These are phyloP conservation scores for Acanthosepion esculentum DNA, from an alignment of 2,888 invertebrate species.

Conservation along the genomic window DNA sequence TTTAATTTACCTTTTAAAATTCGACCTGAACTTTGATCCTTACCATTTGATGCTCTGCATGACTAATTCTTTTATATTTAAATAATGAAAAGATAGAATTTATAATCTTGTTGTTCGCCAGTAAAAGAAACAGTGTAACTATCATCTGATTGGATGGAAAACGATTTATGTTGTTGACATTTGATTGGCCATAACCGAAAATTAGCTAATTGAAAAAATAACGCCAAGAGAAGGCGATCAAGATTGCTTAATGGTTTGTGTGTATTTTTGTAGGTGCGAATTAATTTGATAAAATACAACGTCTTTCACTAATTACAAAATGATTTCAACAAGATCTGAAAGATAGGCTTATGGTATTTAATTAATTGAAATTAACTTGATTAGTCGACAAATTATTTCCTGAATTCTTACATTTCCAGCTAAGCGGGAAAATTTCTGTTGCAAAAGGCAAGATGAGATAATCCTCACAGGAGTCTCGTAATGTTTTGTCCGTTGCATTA, in stretches of 20 bases:
- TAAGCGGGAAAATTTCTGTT: too few relatives aligned
- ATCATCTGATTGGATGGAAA: background rate
- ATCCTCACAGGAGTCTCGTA: background rate
- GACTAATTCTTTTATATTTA: background rate
- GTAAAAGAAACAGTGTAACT: background rate
- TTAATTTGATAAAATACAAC: conserved; percentile 9
- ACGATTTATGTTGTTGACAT: background rate
- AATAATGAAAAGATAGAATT: background rate
- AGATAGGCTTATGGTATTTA: conserved; percentile 6
- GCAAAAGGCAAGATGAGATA: background rate
- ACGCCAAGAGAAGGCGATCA: background rate
- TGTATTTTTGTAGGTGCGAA: background rate
- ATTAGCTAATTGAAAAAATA: conserved; percentile 8
- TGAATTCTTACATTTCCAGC: background rate
- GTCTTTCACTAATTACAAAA: background rate
- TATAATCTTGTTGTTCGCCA: background rate
- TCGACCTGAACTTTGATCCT: background rate
- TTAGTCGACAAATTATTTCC: conserved; percentile 22
- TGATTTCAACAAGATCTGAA: background rate
- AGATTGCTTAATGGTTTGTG: background rate
- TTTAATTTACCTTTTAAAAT: background rate
- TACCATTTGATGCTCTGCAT: background rate
- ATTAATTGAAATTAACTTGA: conserved; percentile 2
- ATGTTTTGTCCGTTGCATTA: background rate
- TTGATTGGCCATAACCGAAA: background rate